These are phyloP conservation scores for Microtus ochrogaster DNA, from an alignment of 2,113 vertebrate genomes.

Conservation along the genomic window DNA sequence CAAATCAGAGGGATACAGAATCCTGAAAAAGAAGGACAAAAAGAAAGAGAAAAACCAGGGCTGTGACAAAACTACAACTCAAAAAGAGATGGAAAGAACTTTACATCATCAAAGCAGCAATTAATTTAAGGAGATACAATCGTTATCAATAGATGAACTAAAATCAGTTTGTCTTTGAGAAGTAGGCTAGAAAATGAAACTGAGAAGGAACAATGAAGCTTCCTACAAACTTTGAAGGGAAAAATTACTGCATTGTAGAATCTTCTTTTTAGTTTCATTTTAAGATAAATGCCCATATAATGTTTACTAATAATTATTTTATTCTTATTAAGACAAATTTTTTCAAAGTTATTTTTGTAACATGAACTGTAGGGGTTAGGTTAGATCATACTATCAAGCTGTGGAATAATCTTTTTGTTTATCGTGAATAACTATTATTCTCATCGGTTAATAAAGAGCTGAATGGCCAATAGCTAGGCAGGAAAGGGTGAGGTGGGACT, in stretches of 20 bases:
- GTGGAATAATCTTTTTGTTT: neutral
- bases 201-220: neutral
- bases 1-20: neutral
- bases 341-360: neutral
- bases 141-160: neutral
- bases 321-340: neutral
- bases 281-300: neutral
- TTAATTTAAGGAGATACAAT: slow-evolving; percentile 49
- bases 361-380: neutral
- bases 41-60: too few relatives aligned
- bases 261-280: neutral
- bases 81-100: neutral
- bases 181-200: neutral
- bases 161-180: slow-evolving; percentile 36
- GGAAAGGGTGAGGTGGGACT: too few relatives aligned
- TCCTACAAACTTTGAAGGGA: neutral
- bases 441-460: neutral
- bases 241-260: neutral
- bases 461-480: neutral
- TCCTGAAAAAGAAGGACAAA: neutral
- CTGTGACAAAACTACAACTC: neutral
- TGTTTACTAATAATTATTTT: neutral
- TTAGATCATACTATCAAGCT: neutral
- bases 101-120: slow-evolving; percentile 48
- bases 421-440: neutral